A percentile compares a stretch with the other conserved stretches of the same genome.
These are phyloP conservation scores for Centropristis striata DNA, from an alignment of 2,113 vertebrate species.

Conservation along the genomic window DNA sequence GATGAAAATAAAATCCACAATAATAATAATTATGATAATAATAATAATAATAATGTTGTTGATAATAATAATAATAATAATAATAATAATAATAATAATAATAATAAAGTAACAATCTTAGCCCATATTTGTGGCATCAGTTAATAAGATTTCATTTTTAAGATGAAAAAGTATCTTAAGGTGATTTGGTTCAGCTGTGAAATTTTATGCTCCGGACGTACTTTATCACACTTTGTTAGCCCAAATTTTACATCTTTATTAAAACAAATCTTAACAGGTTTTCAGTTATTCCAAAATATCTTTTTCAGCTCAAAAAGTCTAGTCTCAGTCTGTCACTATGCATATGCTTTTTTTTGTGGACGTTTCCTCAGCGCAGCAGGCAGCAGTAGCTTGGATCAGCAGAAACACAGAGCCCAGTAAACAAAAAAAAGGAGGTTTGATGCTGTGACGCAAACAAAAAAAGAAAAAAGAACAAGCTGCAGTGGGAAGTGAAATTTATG, in stretches of 20 bases:
- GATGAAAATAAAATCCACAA: no score
- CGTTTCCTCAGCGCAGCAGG: constrained; percentile 18
- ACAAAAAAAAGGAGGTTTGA: constrained; percentile 13
- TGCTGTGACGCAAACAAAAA: not conserved
- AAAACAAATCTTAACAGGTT: not conserved
- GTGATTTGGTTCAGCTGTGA: not conserved
- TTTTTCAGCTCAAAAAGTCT: not conserved
- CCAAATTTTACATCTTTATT: not conserved
- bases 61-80: no score
- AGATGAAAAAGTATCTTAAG: no score
- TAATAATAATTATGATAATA: no score
- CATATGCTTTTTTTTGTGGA: constrained; percentile 1
- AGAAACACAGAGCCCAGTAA: constrained; percentile 33
- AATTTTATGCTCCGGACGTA: not conserved
- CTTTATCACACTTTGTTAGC: not conserved
- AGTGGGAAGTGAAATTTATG: constrained; percentile 2
- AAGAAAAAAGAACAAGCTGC: constrained; percentile 17
- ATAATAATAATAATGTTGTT: no score
- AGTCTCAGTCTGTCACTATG: not conserved
- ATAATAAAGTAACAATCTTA: no score
- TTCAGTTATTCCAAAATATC: not conserved
- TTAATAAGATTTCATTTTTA: no score
- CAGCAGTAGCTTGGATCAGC: constrained; percentile 33
- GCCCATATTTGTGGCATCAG: no score
- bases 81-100: no score